A percentile compares a stretch with the other conserved stretches of the same genome.
phyloP scores from a whole-genome alignment of 2,797 vertebrate species.

The Protonibea diacanthus region DNA sequence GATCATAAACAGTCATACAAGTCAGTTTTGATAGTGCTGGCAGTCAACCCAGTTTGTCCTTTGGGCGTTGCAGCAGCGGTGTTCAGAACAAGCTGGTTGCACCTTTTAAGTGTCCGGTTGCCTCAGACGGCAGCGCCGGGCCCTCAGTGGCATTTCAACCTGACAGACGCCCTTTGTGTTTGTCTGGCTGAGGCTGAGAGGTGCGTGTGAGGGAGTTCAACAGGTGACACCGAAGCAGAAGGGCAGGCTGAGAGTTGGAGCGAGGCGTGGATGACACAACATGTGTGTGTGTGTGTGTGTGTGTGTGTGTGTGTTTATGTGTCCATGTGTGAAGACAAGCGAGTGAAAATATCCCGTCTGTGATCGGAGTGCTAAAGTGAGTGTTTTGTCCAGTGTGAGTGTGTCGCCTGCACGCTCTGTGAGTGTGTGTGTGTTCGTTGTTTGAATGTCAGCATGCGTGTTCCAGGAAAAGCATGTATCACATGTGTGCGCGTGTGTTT shows the following conservation, averaged over 20 bases:
- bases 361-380: neutral
- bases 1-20: neutral
- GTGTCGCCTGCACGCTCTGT: neutral
- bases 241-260: neutral
- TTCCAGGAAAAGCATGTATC: conserved; percentile 7
- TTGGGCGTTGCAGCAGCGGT: neutral
- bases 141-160: conserved; percentile 2
- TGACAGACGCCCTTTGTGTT: conserved; percentile 11
- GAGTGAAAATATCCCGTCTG: conserved; percentile 5
- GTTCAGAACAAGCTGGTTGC: neutral
- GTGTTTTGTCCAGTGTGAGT: neutral
- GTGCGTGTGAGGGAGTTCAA: conserved; percentile 30
- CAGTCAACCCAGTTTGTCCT: neutral
- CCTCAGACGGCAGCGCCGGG: neutral
- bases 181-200: conserved; percentile 11
- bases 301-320: conserved; percentile 2
- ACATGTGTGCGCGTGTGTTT: conserved; percentile 18
- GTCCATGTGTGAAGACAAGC: neutral
- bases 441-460: neutral
- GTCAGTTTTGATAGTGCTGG: neutral
- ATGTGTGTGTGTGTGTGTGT: neutral
- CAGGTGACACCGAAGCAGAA: conserved; percentile 36
- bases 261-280: neutral
- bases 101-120: neutral
- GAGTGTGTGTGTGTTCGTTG: neutral